These are phyloP conservation scores for Paracanthobrama guichenoti DNA, from an alignment of 2,113 vertebrate genomes.

Conservation along the genomic window DNA sequence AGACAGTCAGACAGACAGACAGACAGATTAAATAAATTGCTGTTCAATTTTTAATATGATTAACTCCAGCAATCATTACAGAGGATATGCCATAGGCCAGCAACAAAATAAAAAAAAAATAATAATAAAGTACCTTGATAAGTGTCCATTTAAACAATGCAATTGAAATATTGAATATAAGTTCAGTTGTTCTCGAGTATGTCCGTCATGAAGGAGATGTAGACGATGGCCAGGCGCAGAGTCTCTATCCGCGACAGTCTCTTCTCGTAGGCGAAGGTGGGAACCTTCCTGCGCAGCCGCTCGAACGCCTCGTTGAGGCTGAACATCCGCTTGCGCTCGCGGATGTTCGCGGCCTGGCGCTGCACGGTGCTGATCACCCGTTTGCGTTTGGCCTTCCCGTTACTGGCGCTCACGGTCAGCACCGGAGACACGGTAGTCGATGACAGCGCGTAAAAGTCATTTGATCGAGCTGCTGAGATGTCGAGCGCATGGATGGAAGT, in stretches of 20 bases:
- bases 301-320: constrained; percentile 97
- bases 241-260: constrained; percentile 95
- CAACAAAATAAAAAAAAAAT: not conserved
- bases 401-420: constrained; percentile 47
- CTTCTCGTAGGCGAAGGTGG: constrained; percentile 96
- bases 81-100: not conserved
- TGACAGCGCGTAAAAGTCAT: constrained; percentile 34
- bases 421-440: constrained; percentile 54
- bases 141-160: constrained; percentile 3
- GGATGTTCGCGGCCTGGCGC: constrained; percentile 92
- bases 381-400: constrained; percentile 81
- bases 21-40: too few species aligned
- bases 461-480: not conserved
- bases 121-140: constrained; percentile 2
- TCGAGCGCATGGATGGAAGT: constrained; percentile 54
- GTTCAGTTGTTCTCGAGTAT: constrained; percentile 71
- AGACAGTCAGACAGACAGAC: too few species aligned
- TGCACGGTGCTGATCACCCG: constrained; percentile 89
- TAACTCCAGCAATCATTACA: not conserved
- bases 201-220: constrained; percentile 98
- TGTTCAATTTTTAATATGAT: not conserved
- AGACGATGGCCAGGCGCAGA: constrained; percentile 91
- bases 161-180: not conserved
- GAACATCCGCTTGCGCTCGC: constrained; percentile 95
- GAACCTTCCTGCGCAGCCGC: constrained; percentile 89